These are phyloP conservation scores for Ranitomeya imitator DNA, from an alignment of 2,113 vertebrate species.

Conservation along the genomic window DNA sequence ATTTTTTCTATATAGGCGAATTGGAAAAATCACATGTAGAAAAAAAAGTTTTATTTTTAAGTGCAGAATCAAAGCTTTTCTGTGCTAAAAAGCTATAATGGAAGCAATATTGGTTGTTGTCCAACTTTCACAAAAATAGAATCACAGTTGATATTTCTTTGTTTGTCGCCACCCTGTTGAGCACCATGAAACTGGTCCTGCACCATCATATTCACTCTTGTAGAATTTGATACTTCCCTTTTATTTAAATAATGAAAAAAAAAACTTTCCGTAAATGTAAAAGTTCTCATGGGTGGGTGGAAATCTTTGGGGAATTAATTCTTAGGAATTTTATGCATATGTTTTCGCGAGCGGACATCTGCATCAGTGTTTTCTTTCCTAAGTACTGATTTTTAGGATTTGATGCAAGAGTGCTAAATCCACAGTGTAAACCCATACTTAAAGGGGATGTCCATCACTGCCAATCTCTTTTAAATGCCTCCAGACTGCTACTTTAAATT, in stretches of 20 bases:
- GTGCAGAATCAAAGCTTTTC: too few species aligned
- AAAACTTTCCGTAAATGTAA: not conserved
- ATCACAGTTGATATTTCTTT: too few species aligned
- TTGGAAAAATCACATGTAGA: too few species aligned
- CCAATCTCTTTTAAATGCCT: too few species aligned
- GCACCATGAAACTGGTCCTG: not conserved
- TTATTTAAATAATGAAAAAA: conserved; percentile 2
- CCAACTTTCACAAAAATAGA: too few species aligned
- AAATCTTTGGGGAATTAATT: not conserved
- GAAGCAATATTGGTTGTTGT: too few species aligned
- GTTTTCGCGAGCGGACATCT: not conserved
- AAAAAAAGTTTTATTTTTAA: too few species aligned
- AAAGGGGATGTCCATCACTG: too few species aligned
- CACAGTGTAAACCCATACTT: not conserved
- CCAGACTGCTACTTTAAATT: too few species aligned
- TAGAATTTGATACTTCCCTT: not conserved
- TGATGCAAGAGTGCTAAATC: not conserved
- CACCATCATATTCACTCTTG: not conserved
- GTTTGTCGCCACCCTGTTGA: not conserved
- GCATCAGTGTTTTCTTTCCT: not conserved
- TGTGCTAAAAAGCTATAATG: too few species aligned
- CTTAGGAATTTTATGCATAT: not conserved
- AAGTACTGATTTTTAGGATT: not conserved
- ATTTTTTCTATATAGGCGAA: too few species aligned
- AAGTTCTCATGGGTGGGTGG: conserved; percentile 26